Conservation (phyloP, 2,113 vertebrate species). For the Tachysurus vachellii region DNA sequence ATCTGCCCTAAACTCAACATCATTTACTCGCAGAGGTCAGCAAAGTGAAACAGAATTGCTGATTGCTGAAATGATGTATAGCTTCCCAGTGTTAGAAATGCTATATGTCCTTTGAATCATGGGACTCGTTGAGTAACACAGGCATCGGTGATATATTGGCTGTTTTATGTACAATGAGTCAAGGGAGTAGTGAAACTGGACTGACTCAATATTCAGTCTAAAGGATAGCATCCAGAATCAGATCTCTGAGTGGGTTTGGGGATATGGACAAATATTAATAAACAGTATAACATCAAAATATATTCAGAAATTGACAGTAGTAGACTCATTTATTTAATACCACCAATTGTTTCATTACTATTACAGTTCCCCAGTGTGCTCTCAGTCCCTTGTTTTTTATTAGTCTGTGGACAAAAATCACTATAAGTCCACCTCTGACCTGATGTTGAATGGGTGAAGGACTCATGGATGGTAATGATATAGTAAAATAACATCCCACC, state of each 20-base stretch:
- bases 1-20: slow-evolving; percentile 29
- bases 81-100: background rate
- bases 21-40: slow-evolving; percentile 31
- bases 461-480: background rate
- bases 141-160: slow-evolving; percentile 11
- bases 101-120: slow-evolving; percentile 11
- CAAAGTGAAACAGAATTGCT: slow-evolving; percentile 16
- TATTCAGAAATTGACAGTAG: background rate
- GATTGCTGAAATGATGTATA: slow-evolving; percentile 36
- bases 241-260: background rate
- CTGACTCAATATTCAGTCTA: slow-evolving; percentile 6
- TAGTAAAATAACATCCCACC: background rate
- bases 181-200: slow-evolving; percentile 17
- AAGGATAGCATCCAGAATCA: background rate
- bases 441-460: background rate
- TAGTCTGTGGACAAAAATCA: background rate
- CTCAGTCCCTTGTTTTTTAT: background rate
- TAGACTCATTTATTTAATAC: background rate
- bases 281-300: background rate
- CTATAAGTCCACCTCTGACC: background rate
- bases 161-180: slow-evolving; percentile 4
- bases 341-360: background rate
- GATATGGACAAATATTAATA: background rate
- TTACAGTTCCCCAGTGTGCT: background rate
- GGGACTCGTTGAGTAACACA: slow-evolving; percentile 18